Percentiles rank a stretch among this genome's conserved stretches.
Evolutionary conservation across 2,888 invertebrate genomes (phyloP).

Genomic region (Drosophila borborema): DNA sequence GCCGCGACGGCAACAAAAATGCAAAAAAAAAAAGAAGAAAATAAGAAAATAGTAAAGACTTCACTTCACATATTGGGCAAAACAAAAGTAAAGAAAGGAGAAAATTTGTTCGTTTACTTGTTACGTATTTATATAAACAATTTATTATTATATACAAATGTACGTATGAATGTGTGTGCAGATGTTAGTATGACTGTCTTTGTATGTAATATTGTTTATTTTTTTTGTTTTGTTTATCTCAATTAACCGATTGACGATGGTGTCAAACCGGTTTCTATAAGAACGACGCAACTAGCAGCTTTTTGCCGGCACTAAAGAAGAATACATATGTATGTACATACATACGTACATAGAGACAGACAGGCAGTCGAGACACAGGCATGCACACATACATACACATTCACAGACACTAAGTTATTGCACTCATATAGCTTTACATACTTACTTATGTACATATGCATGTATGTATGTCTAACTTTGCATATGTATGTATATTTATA

Average conservation of each 20-base stretch:
- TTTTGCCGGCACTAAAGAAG: slow-evolving; percentile 44
- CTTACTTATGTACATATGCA: not conserved
- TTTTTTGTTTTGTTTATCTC: slow-evolving; percentile 33
- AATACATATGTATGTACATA: not conserved
- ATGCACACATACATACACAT: not conserved
- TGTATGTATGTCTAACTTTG: too few species aligned
- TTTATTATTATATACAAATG: not conserved
- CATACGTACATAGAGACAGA: not conserved
- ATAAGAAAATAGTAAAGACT: not conserved
- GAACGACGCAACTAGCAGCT: slow-evolving; percentile 51
- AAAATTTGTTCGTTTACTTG: slow-evolving; percentile 47
- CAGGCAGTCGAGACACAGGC: too few species aligned
- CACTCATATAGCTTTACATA: not conserved
- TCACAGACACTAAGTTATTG: not conserved
- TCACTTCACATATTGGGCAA: slow-evolving; percentile 13
- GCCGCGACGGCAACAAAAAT: slow-evolving; percentile 30
- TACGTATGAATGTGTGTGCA: not conserved
- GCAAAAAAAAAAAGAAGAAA: slow-evolving; percentile 45
- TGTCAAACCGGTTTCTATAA: slow-evolving; percentile 64
- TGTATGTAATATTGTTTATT: slow-evolving; percentile 5
- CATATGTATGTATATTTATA: not conserved
- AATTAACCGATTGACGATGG: slow-evolving; percentile 24
- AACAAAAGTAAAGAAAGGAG: slow-evolving; percentile 44
- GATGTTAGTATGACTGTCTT: not conserved
- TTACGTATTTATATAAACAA: slow-evolving; percentile 29